These are phyloP conservation scores for Drosophila aldrichi DNA, from an alignment of 2,888 invertebrate species.

Conservation along the genomic window DNA sequence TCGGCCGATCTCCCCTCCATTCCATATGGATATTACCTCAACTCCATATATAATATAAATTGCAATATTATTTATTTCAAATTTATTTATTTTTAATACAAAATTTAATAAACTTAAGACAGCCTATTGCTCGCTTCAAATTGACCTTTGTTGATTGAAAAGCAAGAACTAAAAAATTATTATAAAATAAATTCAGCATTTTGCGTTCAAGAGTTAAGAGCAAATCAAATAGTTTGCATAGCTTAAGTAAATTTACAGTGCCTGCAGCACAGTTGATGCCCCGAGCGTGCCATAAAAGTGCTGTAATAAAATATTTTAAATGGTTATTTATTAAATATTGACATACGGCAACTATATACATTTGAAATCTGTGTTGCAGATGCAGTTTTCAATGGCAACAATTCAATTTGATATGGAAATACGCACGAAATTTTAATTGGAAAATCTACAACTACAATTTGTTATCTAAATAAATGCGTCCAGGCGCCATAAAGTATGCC, in stretches of 20 bases:
- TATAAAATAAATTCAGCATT: constrained; percentile 27
- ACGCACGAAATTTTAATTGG: constrained; percentile 68
- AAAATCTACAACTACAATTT: constrained; percentile 69
- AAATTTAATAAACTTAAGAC: constrained; percentile 3
- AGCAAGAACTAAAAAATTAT: neutral
- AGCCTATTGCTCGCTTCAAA: neutral
- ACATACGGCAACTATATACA: constrained; percentile 2
- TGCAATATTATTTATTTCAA: no score
- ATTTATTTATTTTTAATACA: neutral
- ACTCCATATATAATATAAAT: no score
- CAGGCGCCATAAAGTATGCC: constrained; percentile 56
- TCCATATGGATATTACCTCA: no score
- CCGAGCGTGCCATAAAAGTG: constrained; percentile 47
- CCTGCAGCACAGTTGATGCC: constrained; percentile 26
- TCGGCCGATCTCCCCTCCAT: no score
- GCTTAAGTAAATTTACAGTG: constrained; percentile 49
- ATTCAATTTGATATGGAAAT: constrained; percentile 57
- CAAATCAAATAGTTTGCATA: constrained; percentile 41
- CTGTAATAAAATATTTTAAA: constrained; percentile 42
- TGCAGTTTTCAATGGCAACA: constrained; percentile 56
- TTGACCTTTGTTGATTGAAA: neutral
- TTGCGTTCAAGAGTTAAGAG: constrained; percentile 28
- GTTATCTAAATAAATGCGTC: constrained; percentile 73
- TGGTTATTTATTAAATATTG: constrained; percentile 28
- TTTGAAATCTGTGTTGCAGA: constrained; percentile 49